Percentiles rank a stretch among this genome's conserved stretches.
phyloP scores from a whole-genome alignment of 2,113 vertebrate species.

The Gymnocephalus cernua region DNA sequence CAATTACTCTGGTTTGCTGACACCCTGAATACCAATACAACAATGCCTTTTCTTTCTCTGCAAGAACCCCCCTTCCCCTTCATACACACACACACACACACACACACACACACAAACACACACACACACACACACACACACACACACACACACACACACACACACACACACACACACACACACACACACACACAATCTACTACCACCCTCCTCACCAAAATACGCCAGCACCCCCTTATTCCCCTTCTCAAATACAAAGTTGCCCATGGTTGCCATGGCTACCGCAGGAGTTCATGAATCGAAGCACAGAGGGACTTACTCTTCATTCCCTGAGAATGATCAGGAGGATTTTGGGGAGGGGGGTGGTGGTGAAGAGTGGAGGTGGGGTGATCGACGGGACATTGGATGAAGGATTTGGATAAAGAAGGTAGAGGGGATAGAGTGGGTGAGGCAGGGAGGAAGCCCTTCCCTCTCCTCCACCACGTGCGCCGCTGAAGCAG shows the following conservation, averaged over 20 bases:
- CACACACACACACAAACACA: too few relatives aligned
- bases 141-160: too few relatives aligned
- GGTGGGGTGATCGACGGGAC: conserved; percentile 38
- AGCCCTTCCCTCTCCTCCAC: conserved; percentile 55
- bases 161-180: conserved; percentile 15
- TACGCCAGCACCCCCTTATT: conserved; percentile 27
- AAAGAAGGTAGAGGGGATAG: conserved; percentile 42
- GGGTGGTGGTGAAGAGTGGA: background rate
- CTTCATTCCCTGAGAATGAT: conserved; percentile 76
- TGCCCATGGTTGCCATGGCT: conserved; percentile 72
- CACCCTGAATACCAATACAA: conserved; percentile 78
- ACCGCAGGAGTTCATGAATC: conserved; percentile 70
- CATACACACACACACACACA: too few relatives aligned
- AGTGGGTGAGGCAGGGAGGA: conserved; percentile 37
- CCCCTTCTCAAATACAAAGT: conserved; percentile 73
- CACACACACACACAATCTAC: conserved; percentile 46
- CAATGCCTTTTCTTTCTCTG: conserved; percentile 69
- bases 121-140: conserved; percentile 18
- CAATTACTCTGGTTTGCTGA: conserved; percentile 79
- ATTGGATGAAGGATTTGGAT: conserved; percentile 53
- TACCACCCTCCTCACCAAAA: conserved; percentile 51
- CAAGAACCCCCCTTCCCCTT: background rate
- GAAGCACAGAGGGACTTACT: conserved; percentile 52
- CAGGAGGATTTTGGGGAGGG: conserved; percentile 44
- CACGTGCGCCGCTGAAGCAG: conserved; percentile 68